Evolutionary conservation across 2,797 vertebrate species (phyloP).

Genomic region (Tenualosa thibaudeaui): DNA sequence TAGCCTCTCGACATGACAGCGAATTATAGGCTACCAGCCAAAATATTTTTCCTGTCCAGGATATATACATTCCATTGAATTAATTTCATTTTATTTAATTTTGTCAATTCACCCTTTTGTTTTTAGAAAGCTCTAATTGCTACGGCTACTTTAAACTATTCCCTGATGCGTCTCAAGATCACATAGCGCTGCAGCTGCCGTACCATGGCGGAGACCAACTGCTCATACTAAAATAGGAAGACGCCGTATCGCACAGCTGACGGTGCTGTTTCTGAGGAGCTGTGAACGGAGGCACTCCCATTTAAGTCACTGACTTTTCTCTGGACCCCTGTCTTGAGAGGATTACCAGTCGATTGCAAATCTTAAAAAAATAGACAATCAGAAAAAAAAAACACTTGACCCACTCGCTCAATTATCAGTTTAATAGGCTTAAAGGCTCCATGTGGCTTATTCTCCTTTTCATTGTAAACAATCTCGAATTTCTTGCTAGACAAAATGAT

Average conservation of each 20-base stretch:
- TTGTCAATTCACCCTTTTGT: not conserved
- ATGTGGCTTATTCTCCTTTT: too few species aligned
- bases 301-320: conserved; percentile 64
- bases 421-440: not conserved
- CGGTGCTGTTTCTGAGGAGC: conserved; percentile 74
- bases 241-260: conserved; percentile 80
- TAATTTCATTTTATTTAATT: not conserved
- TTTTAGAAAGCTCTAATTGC: conserved; percentile 20
- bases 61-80: not conserved
- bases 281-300: conserved; percentile 59
- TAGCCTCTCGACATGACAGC: not conserved
- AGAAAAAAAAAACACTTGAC: not conserved
- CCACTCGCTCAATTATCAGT: not conserved
- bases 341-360: conserved; percentile 47
- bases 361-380: not conserved
- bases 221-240: conserved; percentile 84
- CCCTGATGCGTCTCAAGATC: conserved; percentile 60
- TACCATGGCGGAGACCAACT: conserved; percentile 62
- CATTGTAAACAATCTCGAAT: not conserved
- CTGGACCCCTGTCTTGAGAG: conserved; percentile 27
- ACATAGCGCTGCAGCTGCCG: conserved; percentile 76
- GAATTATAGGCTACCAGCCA: not conserved
- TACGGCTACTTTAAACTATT: conserved; percentile 47
- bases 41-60: not conserved
- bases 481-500: too few species aligned